These are phyloP conservation scores for Elegia similella DNA, from an alignment of 2,888 invertebrate species.

Conservation along the genomic window DNA sequence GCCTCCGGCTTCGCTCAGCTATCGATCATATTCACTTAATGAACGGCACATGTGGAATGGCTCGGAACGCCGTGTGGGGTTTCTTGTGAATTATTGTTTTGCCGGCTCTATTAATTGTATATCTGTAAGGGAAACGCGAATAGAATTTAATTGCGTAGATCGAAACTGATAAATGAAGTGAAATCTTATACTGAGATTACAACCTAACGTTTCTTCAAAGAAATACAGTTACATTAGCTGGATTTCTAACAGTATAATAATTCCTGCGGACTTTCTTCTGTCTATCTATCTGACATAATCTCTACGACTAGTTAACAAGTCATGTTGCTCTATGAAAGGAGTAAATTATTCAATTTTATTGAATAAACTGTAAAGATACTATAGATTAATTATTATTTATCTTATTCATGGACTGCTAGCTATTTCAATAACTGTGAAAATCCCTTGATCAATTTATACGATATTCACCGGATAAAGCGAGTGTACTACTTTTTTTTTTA, in stretches of 20 bases:
- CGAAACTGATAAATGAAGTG: slow-evolving; percentile 16
- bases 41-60: slow-evolving; percentile 49
- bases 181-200: slow-evolving; percentile 10
- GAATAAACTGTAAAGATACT: not conserved
- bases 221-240: not conserved
- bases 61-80: slow-evolving; percentile 25
- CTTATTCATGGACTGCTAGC: too few relatives aligned
- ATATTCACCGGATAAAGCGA: too few relatives aligned
- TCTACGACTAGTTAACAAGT: too few relatives aligned
- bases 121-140: slow-evolving; percentile 17
- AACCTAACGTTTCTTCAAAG: slow-evolving; percentile 2
- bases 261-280: not conserved
- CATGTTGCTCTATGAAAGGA: not conserved
- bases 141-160: slow-evolving; percentile 14
- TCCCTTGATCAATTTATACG: too few relatives aligned
- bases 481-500: too few relatives aligned
- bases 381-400: too few relatives aligned
- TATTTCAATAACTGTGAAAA: too few relatives aligned
- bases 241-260: not conserved
- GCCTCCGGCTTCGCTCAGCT: slow-evolving; percentile 50
- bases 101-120: slow-evolving; percentile 30
- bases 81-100: slow-evolving; percentile 26
- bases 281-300: not conserved
- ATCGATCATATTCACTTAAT: slow-evolving; percentile 68
- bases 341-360: not conserved